Conservation (phyloP, 2,888 invertebrate species). For the Apamea crenata region DNA sequence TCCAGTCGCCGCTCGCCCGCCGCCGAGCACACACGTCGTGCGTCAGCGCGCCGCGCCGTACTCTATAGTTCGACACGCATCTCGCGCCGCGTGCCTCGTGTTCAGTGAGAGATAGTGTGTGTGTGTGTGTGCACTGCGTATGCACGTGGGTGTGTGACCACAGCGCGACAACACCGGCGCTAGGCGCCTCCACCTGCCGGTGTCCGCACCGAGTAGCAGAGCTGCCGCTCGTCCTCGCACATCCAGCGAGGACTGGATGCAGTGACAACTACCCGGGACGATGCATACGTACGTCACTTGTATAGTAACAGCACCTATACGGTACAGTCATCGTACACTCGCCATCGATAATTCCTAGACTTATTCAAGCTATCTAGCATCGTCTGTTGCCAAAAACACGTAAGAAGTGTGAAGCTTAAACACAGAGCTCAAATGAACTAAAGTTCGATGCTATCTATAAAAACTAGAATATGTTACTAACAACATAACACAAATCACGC, state of each 20-base stretch:
- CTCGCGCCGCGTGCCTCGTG: conserved; percentile 3
- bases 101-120: conserved; percentile 27
- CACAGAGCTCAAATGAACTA: not conserved
- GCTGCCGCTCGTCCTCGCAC: not conserved
- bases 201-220: not conserved
- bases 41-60: not conserved
- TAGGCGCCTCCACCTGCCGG: not conserved
- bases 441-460: not conserved
- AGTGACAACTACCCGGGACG: not conserved
- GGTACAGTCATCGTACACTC: not conserved
- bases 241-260: conserved; percentile 8
- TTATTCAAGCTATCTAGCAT: not conserved
- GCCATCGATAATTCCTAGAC: not conserved
- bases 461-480: not conserved
- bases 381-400: not conserved
- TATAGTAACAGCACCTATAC: not conserved
- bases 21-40: conserved; percentile 8
- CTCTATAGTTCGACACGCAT: not conserved
- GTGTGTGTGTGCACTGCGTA: conserved; percentile 3
- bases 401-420: not conserved
- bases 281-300: conserved; percentile 33
- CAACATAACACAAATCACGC: too few species aligned
- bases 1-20: conserved; percentile 57
- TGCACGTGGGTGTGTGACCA: not conserved
- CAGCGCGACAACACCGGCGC: conserved; percentile 4